phyloP scores from a whole-genome alignment of 2,113 vertebrate species.

The Nipponia nippon region DNA sequence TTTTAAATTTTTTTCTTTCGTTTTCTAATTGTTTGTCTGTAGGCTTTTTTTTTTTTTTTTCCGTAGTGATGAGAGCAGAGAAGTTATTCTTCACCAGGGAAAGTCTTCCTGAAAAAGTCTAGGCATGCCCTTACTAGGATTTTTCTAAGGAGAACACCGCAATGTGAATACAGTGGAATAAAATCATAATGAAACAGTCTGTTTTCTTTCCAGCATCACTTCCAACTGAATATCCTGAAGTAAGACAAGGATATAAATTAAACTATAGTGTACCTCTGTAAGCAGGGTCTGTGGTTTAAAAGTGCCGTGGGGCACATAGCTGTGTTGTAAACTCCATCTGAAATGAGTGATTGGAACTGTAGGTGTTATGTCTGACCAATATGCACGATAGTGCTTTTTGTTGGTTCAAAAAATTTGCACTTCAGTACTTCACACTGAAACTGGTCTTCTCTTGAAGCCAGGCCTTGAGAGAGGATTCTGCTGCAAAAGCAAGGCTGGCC shows the following conservation, averaged over 20 bases:
- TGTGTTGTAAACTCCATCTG: not conserved
- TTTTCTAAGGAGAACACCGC: not conserved
- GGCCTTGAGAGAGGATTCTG: not conserved
- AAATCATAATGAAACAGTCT: not conserved
- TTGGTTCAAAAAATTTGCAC: not conserved
- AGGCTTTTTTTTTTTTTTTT: not conserved
- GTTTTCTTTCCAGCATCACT: not conserved
- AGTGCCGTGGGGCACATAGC: not conserved
- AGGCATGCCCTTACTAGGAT: not conserved
- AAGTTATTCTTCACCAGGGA: not conserved
- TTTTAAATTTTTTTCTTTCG: not conserved
- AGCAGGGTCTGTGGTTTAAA: not conserved
- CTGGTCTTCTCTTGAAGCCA: not conserved
- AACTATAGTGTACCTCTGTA: not conserved
- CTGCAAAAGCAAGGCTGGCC: not conserved
- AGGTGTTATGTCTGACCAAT: not conserved
- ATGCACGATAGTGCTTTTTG: not conserved
- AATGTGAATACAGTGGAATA: not conserved
- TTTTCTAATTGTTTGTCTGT: not conserved
- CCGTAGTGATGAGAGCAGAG: not conserved
- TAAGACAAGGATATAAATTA: not conserved
- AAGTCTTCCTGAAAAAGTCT: not conserved
- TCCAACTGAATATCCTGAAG: not conserved
- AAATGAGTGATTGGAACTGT: not conserved
- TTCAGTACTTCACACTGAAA: not conserved